A percentile compares a stretch with the other conserved stretches of the same genome.
Conservation (phyloP, 2,888 invertebrate genomes). For the Ochropleura plecta region DNA sequence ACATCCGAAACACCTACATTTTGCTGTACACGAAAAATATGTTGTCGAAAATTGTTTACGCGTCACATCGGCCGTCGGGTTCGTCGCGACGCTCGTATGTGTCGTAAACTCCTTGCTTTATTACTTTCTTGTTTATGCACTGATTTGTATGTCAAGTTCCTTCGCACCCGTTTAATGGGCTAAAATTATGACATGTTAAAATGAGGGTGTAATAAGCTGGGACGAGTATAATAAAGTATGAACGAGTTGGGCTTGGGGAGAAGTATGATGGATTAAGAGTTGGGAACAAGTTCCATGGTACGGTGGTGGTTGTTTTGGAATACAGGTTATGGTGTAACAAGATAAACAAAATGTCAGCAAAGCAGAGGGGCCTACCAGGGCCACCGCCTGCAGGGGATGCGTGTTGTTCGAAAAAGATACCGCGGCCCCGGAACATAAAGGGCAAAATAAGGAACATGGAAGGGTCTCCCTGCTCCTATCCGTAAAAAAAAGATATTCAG, state of each 20-base stretch:
- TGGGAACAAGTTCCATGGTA: not conserved
- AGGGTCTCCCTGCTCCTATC: too few species aligned
- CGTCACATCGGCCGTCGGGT: slow-evolving; percentile 37
- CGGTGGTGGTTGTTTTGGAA: slow-evolving; percentile 7
- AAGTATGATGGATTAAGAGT: slow-evolving; percentile 32
- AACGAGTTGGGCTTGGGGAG: slow-evolving; percentile 3
- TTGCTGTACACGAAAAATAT: slow-evolving; percentile 72
- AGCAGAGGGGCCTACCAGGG: too few species aligned
- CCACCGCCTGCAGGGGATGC: too few species aligned
- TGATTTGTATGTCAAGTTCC: slow-evolving; percentile 56
- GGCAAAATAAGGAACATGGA: too few species aligned
- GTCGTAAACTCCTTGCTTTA: slow-evolving; percentile 58
- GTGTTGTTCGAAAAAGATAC: too few species aligned
- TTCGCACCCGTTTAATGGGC: slow-evolving; percentile 42
- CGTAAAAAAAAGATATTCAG: too few species aligned
- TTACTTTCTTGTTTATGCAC: slow-evolving; percentile 54
- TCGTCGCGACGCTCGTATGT: slow-evolving; percentile 43
- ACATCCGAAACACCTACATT: slow-evolving; percentile 61
- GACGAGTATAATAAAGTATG: slow-evolving; percentile 23
- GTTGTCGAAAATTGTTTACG: slow-evolving; percentile 74
- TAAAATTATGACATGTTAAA: slow-evolving; percentile 46
- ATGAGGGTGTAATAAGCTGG: slow-evolving; percentile 42
- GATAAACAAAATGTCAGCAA: too few species aligned
- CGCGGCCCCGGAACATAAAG: too few species aligned
- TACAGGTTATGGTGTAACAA: slow-evolving; percentile 4